Conservation (phyloP, 2,113 vertebrate genomes). For the Myiozetetes cayanensis region DNA sequence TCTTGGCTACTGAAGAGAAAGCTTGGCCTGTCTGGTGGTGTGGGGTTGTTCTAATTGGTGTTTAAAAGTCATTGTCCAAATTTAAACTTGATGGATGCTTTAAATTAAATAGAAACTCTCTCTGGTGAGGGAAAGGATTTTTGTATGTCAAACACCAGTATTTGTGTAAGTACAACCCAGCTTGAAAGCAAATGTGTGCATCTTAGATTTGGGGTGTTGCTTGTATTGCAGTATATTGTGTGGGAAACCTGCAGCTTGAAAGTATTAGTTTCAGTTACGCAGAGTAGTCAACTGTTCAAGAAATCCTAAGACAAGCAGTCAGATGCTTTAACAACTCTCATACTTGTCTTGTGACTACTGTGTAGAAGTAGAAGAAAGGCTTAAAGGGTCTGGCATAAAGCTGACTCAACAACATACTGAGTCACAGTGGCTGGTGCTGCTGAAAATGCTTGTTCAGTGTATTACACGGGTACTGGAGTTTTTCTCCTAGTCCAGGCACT, state of each 20-base stretch:
- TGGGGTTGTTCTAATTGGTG: neutral
- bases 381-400: neutral
- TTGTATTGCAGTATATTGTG: neutral
- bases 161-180: neutral
- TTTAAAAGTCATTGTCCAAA: neutral
- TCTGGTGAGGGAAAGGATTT: neutral
- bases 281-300: neutral
- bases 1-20: neutral
- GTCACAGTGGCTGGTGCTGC: neutral
- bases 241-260: neutral
- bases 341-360: slow-evolving; percentile 4
- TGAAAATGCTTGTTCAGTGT: neutral
- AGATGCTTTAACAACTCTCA: neutral
- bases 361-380: neutral
- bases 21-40: neutral
- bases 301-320: neutral
- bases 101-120: neutral
- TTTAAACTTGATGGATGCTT: neutral
- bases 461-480: rapidly evolving
- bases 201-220: neutral
- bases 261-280: neutral
- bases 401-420: neutral
- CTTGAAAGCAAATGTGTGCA: neutral
- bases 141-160: neutral
- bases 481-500: neutral